Percentiles rank a stretch among this genome's conserved stretches.
Conservation (phyloP, 2,888 invertebrate genomes). For the Caradrina clavipalpis region DNA sequence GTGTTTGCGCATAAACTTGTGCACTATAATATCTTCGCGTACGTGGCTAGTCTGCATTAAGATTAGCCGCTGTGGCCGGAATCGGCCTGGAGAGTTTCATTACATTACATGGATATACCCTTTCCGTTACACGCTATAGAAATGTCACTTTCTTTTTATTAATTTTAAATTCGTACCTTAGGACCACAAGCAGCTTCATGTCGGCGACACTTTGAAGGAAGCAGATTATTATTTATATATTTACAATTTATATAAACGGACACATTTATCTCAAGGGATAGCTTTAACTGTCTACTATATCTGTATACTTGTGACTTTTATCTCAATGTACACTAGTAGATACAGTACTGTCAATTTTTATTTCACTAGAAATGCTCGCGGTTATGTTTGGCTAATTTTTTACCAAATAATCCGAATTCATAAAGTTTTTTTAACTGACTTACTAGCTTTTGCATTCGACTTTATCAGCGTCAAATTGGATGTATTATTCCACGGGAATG, state of each 20-base stretch:
- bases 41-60: too few species aligned
- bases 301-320: slow-evolving; percentile 1
- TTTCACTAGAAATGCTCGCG: background rate
- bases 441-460: too few species aligned
- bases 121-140: too few species aligned
- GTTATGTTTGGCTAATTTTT: background rate
- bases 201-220: background rate
- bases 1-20: too few species aligned
- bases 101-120: too few species aligned
- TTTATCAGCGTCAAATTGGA: too few species aligned
- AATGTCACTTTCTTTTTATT: too few species aligned
- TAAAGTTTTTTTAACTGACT: too few species aligned
- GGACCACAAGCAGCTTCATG: slow-evolving; percentile 37
- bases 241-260: slow-evolving; percentile 9
- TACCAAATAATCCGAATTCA: background rate
- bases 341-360: background rate
- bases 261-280: slow-evolving; percentile 24
- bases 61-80: too few species aligned
- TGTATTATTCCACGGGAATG: too few species aligned
- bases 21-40: too few species aligned
- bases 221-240: background rate
- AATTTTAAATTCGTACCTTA: slow-evolving; percentile 26
- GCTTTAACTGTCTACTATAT: slow-evolving; percentile 15
- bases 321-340: slow-evolving; percentile 10
- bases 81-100: too few species aligned